Evolutionary conservation across 2,888 invertebrate species (phyloP).

Genomic region (Drosophila nr. fundita): DNA sequence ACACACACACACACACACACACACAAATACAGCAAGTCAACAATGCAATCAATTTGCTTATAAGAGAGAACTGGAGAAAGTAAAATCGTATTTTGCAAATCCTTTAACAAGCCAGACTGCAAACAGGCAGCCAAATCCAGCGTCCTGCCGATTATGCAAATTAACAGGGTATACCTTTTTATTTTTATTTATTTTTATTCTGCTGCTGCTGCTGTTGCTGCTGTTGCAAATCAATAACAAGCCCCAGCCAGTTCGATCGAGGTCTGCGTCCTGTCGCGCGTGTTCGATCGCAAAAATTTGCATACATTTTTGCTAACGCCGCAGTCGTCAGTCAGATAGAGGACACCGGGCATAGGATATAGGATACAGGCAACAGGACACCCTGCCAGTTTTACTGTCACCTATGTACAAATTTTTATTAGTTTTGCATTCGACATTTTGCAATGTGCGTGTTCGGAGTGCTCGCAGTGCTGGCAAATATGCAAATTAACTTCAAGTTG

Average conservation of each 20-base stretch:
- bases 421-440: constrained; percentile 65
- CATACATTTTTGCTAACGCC: constrained; percentile 62
- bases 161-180: constrained; percentile 53
- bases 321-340: constrained; percentile 16
- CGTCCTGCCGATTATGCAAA: constrained; percentile 71
- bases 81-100: constrained; percentile 66
- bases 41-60: constrained; percentile 72
- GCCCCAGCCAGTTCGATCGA: constrained; percentile 49
- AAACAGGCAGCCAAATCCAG: constrained; percentile 40
- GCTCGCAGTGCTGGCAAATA: constrained; percentile 57
- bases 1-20: constrained; percentile 17
- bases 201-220: constrained; percentile 3
- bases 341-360: not conserved
- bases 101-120: constrained; percentile 70
- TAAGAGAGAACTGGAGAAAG: constrained; percentile 54
- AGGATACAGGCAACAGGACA: constrained; percentile 18
- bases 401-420: constrained; percentile 72
- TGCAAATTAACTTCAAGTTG: constrained; percentile 77
- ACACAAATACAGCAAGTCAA: constrained; percentile 56
- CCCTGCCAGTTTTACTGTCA: constrained; percentile 52
- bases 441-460: constrained; percentile 47
- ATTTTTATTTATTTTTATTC: not conserved
- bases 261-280: constrained; percentile 18
- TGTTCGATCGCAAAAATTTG: constrained; percentile 60
- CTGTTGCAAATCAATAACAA: constrained; percentile 62